Conservation (phyloP, 2,888 invertebrate genomes). For the Branchipolynoe longqiensis region DNA sequence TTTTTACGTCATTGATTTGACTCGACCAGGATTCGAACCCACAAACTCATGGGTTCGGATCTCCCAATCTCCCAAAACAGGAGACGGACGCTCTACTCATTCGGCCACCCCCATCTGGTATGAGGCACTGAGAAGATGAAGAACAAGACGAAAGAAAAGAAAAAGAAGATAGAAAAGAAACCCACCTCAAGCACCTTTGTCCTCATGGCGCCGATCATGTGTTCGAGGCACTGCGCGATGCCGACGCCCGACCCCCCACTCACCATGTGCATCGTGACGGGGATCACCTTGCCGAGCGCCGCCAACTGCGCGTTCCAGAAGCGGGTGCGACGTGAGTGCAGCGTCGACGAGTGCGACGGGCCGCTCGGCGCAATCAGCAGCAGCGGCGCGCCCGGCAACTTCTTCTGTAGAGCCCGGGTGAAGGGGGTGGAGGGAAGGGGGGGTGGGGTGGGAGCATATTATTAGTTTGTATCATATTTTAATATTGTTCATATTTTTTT, state of each 20-base stretch:
- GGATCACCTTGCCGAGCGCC: constrained; percentile 87
- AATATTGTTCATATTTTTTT: no score
- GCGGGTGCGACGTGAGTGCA: constrained; percentile 84
- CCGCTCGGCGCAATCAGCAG: constrained; percentile 81
- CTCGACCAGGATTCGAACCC: no score
- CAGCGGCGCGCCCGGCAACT: constrained; percentile 86
- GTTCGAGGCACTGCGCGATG: constrained; percentile 81
- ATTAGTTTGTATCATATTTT: not conserved
- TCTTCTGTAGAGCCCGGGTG: constrained; percentile 82
- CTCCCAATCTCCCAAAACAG: no score
- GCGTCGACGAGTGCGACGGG: constrained; percentile 73
- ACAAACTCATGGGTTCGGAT: no score
- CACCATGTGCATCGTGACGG: constrained; percentile 84
- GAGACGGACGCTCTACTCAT: no score
- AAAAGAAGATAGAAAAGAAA: no score
- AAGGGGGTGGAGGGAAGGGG: no score
- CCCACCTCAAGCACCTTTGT: constrained; percentile 86
- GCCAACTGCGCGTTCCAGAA: constrained; percentile 88
- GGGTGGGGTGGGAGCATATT: not conserved
- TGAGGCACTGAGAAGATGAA: no score
- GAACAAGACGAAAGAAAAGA: no score
- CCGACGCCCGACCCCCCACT: constrained; percentile 75
- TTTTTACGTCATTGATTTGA: no score
- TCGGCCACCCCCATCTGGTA: no score
- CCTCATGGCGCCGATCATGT: constrained; percentile 84